phyloP scores from a whole-genome alignment of 2,113 vertebrate species.

The Delphinapterus leucas region DNA sequence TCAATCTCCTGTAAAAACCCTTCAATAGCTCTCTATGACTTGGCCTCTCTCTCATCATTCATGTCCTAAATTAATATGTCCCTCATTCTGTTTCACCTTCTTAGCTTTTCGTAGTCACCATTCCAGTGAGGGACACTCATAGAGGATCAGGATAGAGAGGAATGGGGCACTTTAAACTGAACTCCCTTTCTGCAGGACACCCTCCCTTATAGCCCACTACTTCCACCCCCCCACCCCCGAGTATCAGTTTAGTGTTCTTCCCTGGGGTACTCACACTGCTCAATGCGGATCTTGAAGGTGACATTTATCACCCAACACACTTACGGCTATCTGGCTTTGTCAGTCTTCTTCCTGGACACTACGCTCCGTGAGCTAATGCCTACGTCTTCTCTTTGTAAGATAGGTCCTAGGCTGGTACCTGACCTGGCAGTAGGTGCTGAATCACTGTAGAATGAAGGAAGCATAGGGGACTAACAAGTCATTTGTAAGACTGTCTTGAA shows the following conservation, averaged over 20 bases:
- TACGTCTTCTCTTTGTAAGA: background rate
- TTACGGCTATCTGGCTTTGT: background rate
- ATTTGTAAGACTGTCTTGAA: background rate
- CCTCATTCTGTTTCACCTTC: background rate
- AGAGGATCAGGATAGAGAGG: background rate
- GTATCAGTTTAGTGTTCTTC: background rate
- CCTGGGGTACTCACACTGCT: background rate
- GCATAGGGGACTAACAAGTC: background rate
- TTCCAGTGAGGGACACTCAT: background rate
- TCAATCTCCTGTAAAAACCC: background rate
- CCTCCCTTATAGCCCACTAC: background rate
- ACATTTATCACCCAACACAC: background rate
- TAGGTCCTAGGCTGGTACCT: background rate
- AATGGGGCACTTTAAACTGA: background rate
- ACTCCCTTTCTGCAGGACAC: background rate
- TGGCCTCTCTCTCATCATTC: background rate
- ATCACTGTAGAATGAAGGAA: background rate
- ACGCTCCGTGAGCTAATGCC: background rate
- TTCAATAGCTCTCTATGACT: background rate
- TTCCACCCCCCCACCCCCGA: fast-evolving
- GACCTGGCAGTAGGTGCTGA: background rate
- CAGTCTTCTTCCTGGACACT: background rate
- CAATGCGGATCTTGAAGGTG: background rate
- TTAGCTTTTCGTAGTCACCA: background rate
- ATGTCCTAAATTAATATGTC: background rate